Conservation (phyloP, 2,797 vertebrate genomes). For the Sebastes miniatus region DNA sequence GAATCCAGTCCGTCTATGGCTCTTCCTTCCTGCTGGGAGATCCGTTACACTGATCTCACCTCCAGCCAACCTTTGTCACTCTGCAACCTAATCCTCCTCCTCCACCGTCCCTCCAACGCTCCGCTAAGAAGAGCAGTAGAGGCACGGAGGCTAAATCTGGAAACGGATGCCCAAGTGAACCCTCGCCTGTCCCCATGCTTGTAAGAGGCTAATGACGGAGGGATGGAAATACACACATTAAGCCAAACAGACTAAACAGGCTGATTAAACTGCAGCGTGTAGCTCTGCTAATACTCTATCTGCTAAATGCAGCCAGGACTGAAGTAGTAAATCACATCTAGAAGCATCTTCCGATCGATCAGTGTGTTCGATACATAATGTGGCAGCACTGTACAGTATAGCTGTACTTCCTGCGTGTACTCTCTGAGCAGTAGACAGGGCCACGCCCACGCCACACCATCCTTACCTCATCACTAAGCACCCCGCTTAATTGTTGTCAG, state of each 20-base stretch:
- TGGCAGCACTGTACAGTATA: background rate
- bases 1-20: constrained; percentile 26
- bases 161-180: constrained; percentile 38
- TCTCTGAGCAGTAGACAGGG: background rate
- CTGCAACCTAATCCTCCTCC: constrained; percentile 58
- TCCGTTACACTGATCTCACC: constrained; percentile 66
- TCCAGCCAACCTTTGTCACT: constrained; percentile 65
- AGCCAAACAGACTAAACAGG: constrained; percentile 21
- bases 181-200: background rate
- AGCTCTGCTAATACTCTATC: background rate
- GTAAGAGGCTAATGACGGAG: constrained; percentile 61
- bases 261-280: background rate
- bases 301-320: background rate
- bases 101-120: background rate
- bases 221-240: constrained; percentile 43
- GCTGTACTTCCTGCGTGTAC: background rate
- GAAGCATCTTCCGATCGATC: background rate
- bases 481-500: constrained; percentile 57
- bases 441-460: background rate
- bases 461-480: constrained; percentile 38
- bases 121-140: background rate
- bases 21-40: constrained; percentile 62
- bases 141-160: constrained; percentile 52
- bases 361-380: background rate
- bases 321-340: background rate